Percentiles rank a stretch among this genome's conserved stretches.
phyloP scores from a whole-genome alignment of 2,888 invertebrate species.

The Heteropelma amictum region DNA sequence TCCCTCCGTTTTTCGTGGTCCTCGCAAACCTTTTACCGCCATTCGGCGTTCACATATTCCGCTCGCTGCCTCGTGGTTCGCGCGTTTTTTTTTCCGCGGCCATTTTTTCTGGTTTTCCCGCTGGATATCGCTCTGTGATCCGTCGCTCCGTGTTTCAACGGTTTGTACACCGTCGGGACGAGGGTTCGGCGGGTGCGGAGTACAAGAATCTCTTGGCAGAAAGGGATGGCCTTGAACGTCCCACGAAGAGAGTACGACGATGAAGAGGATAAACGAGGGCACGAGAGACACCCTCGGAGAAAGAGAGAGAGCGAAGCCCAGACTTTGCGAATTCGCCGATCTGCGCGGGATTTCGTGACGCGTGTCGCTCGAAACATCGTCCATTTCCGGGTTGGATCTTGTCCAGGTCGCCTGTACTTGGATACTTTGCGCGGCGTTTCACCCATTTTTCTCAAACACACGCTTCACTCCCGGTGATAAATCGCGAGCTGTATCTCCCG shows the following conservation, averaged over 20 bases:
- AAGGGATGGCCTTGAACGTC: background rate
- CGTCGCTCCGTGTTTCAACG: conserved; percentile 46
- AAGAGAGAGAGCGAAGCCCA: background rate
- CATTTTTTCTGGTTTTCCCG: conserved; percentile 47
- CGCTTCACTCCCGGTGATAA: conserved; percentile 24
- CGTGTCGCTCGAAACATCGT: conserved; percentile 52
- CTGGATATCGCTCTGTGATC: conserved; percentile 54
- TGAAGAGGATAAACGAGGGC: conserved; percentile 4
- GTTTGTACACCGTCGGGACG: conserved; percentile 3
- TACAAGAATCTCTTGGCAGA: background rate
- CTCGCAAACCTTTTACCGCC: background rate
- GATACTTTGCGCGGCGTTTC: conserved; percentile 47
- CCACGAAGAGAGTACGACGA: conserved; percentile 1
- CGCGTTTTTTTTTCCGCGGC: conserved; percentile 19
- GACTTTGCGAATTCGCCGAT: conserved; percentile 46
- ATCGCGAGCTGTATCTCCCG: background rate
- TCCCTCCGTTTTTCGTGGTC: background rate
- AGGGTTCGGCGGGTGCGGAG: conserved; percentile 11
- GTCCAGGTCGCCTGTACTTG: conserved; percentile 51
- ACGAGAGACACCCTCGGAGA: conserved; percentile 3
- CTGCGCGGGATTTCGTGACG: conserved; percentile 54
- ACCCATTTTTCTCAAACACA: conserved; percentile 1
- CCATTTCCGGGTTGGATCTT: conserved; percentile 58
- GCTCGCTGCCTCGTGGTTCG: no score
- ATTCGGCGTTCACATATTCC: background rate